phyloP scores from a whole-genome alignment of 2,113 vertebrate species.

The Channa maculata region DNA sequence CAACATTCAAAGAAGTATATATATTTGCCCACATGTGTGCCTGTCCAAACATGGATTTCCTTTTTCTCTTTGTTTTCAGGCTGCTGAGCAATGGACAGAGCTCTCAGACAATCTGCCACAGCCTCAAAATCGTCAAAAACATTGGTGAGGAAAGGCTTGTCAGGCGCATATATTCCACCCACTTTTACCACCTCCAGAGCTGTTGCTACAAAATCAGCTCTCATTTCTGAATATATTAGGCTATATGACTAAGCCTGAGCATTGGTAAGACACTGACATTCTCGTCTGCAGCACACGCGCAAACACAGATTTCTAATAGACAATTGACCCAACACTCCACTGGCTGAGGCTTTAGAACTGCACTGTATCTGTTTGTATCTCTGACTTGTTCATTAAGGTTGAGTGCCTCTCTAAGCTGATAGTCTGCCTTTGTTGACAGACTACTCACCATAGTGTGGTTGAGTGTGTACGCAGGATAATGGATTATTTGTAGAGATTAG shows the following conservation, averaged over 20 bases:
- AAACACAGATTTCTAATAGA: background rate
- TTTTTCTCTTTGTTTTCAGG: slow-evolving; percentile 52
- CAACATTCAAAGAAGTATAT: background rate
- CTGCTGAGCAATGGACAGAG: slow-evolving; percentile 67
- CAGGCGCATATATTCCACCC: slow-evolving; percentile 10
- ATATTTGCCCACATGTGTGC: background rate
- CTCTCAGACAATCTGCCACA: slow-evolving; percentile 55
- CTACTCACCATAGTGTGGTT: background rate
- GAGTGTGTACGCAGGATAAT: slow-evolving; percentile 17
- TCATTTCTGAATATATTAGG: background rate
- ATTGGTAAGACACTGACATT: background rate
- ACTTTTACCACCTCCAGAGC: slow-evolving; percentile 14
- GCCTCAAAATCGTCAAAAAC: slow-evolving; percentile 80
- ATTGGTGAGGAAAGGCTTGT: slow-evolving; percentile 73
- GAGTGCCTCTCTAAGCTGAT: slow-evolving; percentile 1
- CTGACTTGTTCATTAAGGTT: background rate
- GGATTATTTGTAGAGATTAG: slow-evolving; percentile 15
- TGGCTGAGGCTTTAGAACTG: background rate
- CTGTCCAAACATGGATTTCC: slow-evolving; percentile 20
- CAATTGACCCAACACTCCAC: background rate
- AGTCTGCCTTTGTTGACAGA: background rate
- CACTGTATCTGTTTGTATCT: slow-evolving; percentile 4
- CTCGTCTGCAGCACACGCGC: background rate
- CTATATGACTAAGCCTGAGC: background rate
- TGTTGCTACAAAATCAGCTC: background rate